These are phyloP conservation scores for Pelecanus crispus DNA, from an alignment of 2,113 vertebrate species.

Conservation along the genomic window DNA sequence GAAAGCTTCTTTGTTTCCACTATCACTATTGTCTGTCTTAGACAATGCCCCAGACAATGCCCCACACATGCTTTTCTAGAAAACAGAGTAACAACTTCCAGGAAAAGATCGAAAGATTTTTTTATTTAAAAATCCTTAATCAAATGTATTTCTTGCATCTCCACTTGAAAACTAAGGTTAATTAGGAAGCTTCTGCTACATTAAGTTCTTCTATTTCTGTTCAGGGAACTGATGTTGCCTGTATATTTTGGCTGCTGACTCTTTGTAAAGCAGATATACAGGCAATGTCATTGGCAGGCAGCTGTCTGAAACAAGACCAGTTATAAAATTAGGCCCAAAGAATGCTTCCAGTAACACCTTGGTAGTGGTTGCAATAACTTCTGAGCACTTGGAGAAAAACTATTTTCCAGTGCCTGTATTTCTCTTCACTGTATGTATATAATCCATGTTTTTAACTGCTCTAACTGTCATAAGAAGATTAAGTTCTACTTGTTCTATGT, in stretches of 20 bases:
- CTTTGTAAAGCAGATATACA: neutral
- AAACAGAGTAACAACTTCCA: neutral
- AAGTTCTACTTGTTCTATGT: neutral
- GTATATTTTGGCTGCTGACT: neutral
- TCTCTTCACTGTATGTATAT: neutral
- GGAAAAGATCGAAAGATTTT: neutral
- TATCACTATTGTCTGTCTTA: neutral
- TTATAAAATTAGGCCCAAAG: neutral
- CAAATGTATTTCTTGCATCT: neutral
- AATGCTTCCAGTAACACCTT: neutral
- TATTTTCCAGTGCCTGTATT: accelerated
- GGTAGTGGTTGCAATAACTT: neutral
- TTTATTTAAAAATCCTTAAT: neutral
- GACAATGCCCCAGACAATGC: too few species aligned
- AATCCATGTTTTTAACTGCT: neutral
- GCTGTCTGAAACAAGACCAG: neutral
- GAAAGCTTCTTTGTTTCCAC: neutral
- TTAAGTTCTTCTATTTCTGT: neutral
- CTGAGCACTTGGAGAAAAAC: neutral
- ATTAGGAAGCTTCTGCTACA: neutral
- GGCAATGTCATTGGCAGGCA: neutral
- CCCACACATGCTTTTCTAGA: neutral
- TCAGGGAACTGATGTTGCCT: neutral
- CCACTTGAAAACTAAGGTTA: neutral
- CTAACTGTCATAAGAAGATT: neutral